These are phyloP conservation scores for Sialis fuliginosa DNA, from an alignment of 2,888 invertebrate species.

Conservation along the genomic window DNA sequence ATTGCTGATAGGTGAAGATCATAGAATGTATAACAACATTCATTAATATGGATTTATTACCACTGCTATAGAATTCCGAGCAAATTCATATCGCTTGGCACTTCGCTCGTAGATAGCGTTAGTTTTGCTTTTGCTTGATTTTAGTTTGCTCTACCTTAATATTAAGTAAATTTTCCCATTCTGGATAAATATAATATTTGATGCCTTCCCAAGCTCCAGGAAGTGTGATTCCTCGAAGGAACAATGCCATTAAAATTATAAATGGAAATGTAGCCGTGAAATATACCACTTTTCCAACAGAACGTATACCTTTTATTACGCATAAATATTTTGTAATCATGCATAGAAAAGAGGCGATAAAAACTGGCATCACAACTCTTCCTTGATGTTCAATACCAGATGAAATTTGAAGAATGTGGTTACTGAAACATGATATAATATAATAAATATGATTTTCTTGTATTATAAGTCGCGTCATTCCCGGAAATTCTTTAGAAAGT, in stretches of 20 bases:
- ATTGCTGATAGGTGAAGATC: too few relatives aligned
- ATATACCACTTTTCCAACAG: slow-evolving; percentile 77
- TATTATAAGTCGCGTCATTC: too few relatives aligned
- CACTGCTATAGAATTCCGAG: too few relatives aligned
- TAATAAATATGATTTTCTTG: too few relatives aligned
- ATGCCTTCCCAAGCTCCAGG: slow-evolving; percentile 65
- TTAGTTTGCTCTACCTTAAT: too few relatives aligned
- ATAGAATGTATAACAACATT: too few relatives aligned
- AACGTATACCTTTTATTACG: slow-evolving; percentile 72
- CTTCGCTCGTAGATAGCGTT: too few relatives aligned
- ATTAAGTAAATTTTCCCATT: slow-evolving; percentile 58
- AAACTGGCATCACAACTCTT: slow-evolving; percentile 62
- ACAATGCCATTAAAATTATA: slow-evolving; percentile 47
- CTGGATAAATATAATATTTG: slow-evolving; percentile 56
- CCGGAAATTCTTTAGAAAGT: too few relatives aligned
- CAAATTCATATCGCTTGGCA: too few relatives aligned
- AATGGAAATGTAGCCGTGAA: slow-evolving; percentile 77
- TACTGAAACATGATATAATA: slow-evolving; percentile 14
- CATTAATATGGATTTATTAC: too few relatives aligned
- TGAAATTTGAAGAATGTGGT: slow-evolving; percentile 34
- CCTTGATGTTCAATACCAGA: slow-evolving; percentile 55
- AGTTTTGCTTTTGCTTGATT: too few relatives aligned
- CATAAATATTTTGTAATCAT: slow-evolving; percentile 74
- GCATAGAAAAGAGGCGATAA: slow-evolving; percentile 50
- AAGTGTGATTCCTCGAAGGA: slow-evolving; percentile 60